A percentile compares a stretch with the other conserved stretches of the same genome.
Conservation (phyloP, 2,888 invertebrate genomes). For the Melinopterus prodromus region DNA sequence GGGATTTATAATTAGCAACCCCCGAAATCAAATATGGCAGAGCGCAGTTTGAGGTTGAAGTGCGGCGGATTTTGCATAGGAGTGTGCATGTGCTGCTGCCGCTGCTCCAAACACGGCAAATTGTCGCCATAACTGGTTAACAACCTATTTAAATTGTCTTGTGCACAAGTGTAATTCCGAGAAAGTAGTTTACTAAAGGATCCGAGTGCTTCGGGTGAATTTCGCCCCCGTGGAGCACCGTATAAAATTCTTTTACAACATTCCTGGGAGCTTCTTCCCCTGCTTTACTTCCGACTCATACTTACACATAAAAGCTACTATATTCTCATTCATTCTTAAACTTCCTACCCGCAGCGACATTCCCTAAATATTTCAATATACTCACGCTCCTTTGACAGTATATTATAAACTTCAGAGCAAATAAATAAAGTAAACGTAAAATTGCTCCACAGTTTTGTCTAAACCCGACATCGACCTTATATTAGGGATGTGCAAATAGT, state of each 20-base stretch:
- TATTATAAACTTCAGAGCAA: too few species aligned
- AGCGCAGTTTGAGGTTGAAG: not conserved
- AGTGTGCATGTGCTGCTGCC: not conserved
- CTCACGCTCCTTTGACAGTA: not conserved
- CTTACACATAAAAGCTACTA: not conserved
- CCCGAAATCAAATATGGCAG: too few species aligned
- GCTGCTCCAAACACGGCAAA: not conserved
- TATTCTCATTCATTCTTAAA: not conserved
- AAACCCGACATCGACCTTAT: not conserved
- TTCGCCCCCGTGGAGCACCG: slow-evolving; percentile 12
- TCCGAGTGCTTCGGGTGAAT: slow-evolving; percentile 12
- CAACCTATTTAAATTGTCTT: slow-evolving; percentile 20
- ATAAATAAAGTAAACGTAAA: too few species aligned
- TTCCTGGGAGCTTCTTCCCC: slow-evolving; percentile 27
- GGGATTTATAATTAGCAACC: not conserved
- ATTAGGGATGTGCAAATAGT: too few species aligned
- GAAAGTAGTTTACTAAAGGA: slow-evolving; percentile 19
- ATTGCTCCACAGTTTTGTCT: too few species aligned
- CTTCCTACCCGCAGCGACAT: not conserved
- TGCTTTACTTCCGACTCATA: slow-evolving; percentile 16
- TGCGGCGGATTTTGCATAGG: not conserved
- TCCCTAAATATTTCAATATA: not conserved
- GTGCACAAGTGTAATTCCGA: slow-evolving; percentile 17
- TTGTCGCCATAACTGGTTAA: slow-evolving; percentile 18
- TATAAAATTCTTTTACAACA: slow-evolving; percentile 33